Percentiles rank a stretch among this genome's conserved stretches.
Conservation (phyloP, 2,113 vertebrate genomes). For the Entelurus aequoreus region DNA sequence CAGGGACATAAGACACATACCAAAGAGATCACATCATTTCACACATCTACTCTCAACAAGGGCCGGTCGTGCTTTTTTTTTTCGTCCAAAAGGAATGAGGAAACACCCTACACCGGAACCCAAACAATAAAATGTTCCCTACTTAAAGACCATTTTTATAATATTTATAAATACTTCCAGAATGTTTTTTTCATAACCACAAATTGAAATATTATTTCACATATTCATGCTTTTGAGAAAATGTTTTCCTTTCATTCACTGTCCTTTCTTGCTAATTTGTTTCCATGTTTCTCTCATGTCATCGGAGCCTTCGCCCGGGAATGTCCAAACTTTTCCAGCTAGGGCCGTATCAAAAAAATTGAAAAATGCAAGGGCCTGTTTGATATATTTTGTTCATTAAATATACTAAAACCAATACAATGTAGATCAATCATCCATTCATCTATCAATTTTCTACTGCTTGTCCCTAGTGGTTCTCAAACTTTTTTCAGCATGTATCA, state of each 20-base stretch:
- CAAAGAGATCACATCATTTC: conserved; percentile 30
- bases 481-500: no score
- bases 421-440: no score
- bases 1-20: conserved; percentile 22
- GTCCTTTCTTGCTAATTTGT: conserved; percentile 19
- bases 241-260: conserved; percentile 10
- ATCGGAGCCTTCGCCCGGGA: no score
- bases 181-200: background rate
- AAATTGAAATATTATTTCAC: background rate
- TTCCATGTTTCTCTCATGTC: conserved; percentile 22
- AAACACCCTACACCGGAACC: background rate
- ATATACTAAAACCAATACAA: no score
- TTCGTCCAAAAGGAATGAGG: background rate
- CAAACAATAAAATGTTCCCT: background rate
- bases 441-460: no score
- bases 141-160: background rate
- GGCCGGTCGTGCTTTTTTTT: background rate
- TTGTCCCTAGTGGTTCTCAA: no score
- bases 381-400: no score
- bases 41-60: background rate
- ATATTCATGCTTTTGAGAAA: background rate
- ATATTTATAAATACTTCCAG: background rate
- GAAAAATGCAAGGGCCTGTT: no score
- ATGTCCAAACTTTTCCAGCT: no score
- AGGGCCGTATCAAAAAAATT: no score